Conservation (phyloP, 2,113 vertebrate genomes). For the Lampris incognitus region DNA sequence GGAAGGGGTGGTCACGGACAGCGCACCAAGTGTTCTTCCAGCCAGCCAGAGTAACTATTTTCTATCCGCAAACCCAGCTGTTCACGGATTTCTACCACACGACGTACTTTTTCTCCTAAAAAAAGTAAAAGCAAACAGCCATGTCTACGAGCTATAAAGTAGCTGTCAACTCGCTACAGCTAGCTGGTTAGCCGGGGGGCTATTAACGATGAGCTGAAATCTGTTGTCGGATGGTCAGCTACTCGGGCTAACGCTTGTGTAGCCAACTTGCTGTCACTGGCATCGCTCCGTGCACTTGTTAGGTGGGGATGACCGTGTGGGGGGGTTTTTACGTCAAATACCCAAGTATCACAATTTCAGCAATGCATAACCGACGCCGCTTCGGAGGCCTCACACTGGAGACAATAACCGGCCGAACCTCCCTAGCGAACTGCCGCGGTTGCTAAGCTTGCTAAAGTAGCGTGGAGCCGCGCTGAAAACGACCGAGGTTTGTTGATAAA, state of each 20-base stretch:
- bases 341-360: constrained; percentile 16
- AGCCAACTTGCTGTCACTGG: constrained; percentile 44
- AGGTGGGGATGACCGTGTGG: constrained; percentile 41
- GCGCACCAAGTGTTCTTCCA: constrained; percentile 38
- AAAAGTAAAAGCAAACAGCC: neutral
- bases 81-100: constrained; percentile 4
- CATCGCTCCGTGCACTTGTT: constrained; percentile 42
- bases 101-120: constrained; percentile 3
- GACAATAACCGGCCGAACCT: constrained; percentile 73
- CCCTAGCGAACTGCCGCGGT: constrained; percentile 46
- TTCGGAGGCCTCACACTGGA: constrained; percentile 74
- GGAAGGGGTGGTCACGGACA: constrained; percentile 64
- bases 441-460: constrained; percentile 61
- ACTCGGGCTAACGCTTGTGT: constrained; percentile 53
- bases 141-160: constrained; percentile 27
- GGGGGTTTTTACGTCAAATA: constrained; percentile 27
- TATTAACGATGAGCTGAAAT: constrained; percentile 52
- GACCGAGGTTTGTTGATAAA: constrained; percentile 53
- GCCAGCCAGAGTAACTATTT: constrained; percentile 12
- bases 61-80: constrained; percentile 1
- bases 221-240: constrained; percentile 50
- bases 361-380: constrained; percentile 68
- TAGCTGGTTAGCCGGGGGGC: constrained; percentile 48
- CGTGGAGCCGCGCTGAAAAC: constrained; percentile 51
- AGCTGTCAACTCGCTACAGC: constrained; percentile 50